Evolutionary conservation across 2,797 vertebrate genomes (phyloP), one percentile per base, ranked within the genome.

Genomic region (Poeciliopsis presidionis): DNA sequence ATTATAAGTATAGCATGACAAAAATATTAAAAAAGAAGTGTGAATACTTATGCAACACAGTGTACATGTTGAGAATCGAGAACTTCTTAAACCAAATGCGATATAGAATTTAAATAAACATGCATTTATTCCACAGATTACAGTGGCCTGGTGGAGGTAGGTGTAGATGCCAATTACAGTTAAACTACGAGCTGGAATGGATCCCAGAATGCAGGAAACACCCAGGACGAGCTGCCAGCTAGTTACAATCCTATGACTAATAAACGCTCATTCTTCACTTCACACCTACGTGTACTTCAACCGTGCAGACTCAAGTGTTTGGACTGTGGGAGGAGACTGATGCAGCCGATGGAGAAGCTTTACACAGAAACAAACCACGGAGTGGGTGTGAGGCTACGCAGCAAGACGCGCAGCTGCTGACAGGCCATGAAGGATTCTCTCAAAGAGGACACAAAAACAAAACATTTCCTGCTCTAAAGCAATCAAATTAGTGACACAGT

Each of bases 141-240:
- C 77, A 75, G 89, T 76, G 81, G 59, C 74, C 81, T 76, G 73
- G 63, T 78, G 71, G 63, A 28, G 82, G 57, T 75, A 12, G 81
- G 73, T 81, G 80, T 80, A 61, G 43, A 76, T 69, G 83, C 84
- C 78, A 85, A 83, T 78, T 86, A 81, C 84, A 82, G 80, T 84
- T 87, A 75, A 84, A 82, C 77, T 83, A 82, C 86, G 71, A 70
- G 73, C 83, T 92, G 91, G 88, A 89, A 30, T 25, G 45, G 71
- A 67, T 91, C 89, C 88, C 90, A 91, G 87, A 90, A 87, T 90
- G 86, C 87, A 83, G 88, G 88, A 86, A 90, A 90, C 88, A 88
- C 83, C 85, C 80, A 78, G 72, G 75, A 87, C 47, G 75, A 81
- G 81, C 86, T 83, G 87, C 86, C 89, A 87, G 85, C 82, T 77